These are phyloP conservation scores for Recurvirostra avosetta DNA, from an alignment of 2,113 vertebrate genomes.

Conservation along the genomic window DNA sequence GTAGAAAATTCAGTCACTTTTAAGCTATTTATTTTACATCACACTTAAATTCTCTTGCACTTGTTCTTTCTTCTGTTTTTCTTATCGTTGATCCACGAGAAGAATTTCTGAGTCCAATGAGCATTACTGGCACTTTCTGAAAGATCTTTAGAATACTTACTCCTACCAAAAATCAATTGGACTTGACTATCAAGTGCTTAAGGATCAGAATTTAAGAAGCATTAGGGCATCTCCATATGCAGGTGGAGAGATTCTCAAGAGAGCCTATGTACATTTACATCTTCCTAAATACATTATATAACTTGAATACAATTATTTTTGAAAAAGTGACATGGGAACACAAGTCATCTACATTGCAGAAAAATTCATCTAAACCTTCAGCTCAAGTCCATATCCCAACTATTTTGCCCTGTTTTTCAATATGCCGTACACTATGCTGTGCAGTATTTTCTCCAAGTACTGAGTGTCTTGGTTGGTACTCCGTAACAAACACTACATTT, in stretches of 20 bases:
- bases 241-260: background rate
- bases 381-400: background rate
- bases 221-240: background rate
- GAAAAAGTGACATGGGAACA: background rate
- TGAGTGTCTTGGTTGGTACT: background rate
- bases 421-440: background rate
- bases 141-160: background rate
- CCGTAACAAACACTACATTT: background rate
- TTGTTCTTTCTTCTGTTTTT: background rate
- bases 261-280: background rate
- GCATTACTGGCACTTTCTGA: background rate
- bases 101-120: background rate
- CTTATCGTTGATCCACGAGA: background rate
- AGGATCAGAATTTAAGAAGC: background rate
- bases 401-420: background rate
- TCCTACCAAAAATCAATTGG: background rate
- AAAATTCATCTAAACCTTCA: background rate
- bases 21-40: background rate
- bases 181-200: background rate
- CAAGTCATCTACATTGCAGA: background rate
- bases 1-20: background rate
- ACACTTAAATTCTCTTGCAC: background rate
- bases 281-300: background rate
- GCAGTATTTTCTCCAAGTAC: background rate
- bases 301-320: background rate